Conservation (phyloP, 2,888 invertebrate genomes). For the Cacoxenus indagator region DNA sequence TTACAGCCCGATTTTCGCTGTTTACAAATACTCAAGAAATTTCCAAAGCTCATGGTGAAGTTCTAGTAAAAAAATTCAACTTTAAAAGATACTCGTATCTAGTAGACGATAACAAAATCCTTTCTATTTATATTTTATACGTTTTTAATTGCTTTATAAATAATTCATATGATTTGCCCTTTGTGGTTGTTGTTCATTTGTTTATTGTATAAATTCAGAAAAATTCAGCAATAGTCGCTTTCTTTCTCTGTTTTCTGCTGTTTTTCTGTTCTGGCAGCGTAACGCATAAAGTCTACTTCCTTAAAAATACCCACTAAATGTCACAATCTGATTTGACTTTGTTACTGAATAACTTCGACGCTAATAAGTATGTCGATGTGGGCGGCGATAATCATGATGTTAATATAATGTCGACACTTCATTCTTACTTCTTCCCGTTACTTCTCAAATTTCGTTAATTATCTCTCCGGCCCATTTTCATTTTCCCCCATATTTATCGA, state of each 20-base stretch:
- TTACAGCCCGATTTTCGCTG: too few species aligned
- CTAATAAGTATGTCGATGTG: neutral
- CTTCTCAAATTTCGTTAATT: neutral
- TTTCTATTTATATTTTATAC: neutral
- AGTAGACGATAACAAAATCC: neutral
- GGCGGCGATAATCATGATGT: neutral
- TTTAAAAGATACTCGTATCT: too few species aligned
- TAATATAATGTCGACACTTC: neutral
- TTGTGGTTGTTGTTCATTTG: neutral
- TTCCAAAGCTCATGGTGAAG: too few species aligned
- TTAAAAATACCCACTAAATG: slow-evolving; percentile 6
- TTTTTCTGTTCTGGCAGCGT: neutral
- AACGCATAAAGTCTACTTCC: neutral
- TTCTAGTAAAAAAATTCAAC: neutral
- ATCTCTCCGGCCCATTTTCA: too few species aligned
- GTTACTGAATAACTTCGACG: neutral
- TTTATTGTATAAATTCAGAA: neutral
- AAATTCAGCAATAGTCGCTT: too few species aligned
- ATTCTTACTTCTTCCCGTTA: neutral
- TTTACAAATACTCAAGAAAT: too few species aligned
- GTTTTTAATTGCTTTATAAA: slow-evolving; percentile 53
- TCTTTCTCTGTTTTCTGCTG: too few species aligned
- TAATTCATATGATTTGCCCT: slow-evolving; percentile 33
- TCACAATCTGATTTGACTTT: slow-evolving; percentile 14
- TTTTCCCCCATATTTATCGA: neutral